Evolutionary conservation across 2,888 invertebrate species (phyloP), one percentile per base, ranked within the genome.

Genomic region (Anthophora plumipes): DNA sequence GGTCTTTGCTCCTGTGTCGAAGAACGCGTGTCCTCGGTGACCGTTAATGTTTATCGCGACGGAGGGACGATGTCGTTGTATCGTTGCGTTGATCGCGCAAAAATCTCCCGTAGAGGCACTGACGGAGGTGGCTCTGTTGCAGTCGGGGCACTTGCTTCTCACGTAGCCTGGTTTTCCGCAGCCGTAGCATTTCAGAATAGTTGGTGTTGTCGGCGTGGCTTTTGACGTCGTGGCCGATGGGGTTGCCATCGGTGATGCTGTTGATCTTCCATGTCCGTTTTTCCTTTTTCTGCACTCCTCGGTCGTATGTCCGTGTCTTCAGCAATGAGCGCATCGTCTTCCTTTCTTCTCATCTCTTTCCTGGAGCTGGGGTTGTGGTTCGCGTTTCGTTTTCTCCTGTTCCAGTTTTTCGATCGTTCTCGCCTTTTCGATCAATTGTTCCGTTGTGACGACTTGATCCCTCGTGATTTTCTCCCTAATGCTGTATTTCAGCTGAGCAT

Each of bases 141-240:
- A 76, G 0, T 39, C 39, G 0, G 76, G 76, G 3, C 76, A 76
- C 0, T 55, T 22, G 39, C 63, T 63, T 6, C 63, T 39, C 1
- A 59, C 14, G 9, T 39, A 31, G 0, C 76, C 57, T 0, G 55
- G 50, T 6, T 64, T 63, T 0, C 69, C 75, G 59, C n/a, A n/a
- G n/a, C n/a, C n/a, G n/a, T n/a, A n/a, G n/a, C n/a, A n/a, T n/a
- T n/a, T n/a, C n/a, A n/a, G n/a, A n/a, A n/a, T n/a, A n/a, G n/a
- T n/a, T n/a, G n/a, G n/a, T n/a, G n/a, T n/a, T n/a, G n/a, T n/a
- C n/a, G n/a, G n/a, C n/a, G n/a, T n/a, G n/a, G n/a, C n/a, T n/a
- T n/a, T n/a, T n/a, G n/a, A n/a, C n/a, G n/a, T n/a, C n/a, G n/a
- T n/a, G n/a, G n/a, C n/a, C n/a, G n/a, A n/a, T n/a, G n/a, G n/a